Base-by-base conservation (phyloP, 64 coral and sea anemone species). In the Orbicella faveolata region DNA sequence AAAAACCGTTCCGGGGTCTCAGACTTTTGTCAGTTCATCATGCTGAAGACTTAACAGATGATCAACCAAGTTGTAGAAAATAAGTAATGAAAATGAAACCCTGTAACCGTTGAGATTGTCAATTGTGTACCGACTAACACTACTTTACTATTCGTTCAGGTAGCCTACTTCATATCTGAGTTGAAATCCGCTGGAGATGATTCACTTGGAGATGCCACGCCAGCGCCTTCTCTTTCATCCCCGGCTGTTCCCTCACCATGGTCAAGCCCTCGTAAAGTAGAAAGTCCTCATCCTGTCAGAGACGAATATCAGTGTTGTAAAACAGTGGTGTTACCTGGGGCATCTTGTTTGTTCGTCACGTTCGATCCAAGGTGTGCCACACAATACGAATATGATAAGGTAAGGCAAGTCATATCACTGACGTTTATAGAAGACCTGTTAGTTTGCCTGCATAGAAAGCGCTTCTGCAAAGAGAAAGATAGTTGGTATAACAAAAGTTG, bases 381-480 rank as follows among this genome's bases (percentile, higher is more conserved):
- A 25, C 96, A 98, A 23, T 98, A 98, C 75, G 96, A 98, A 14
- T 98, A 98, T 81, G 96, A 98, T 73, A 98, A 98, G 96, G 96
- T 98, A 77, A 23, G 81, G 15, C 14, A 59, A 17, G 11, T 77
- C 59, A 37, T 26, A 48, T 48, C 4, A 59, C 11, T 59, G 10
- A 59, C 55, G 11, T 14, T 59, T 59, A 59, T 8, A 16, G 55
- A 16, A 59, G 10, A 16, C 55, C 55, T 16, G 15, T 59, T 59
- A 1, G 11, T 59, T 59, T 59, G 55, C 2, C 55, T 16, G 15
- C 55, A 59, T 16, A 59, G 13, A 0, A 8, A 15, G 55, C 2
- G 55, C 55, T 59, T 59, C 15, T 59, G 55, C 41, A 59, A 59
- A 59, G 15, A 59, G 55, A 59, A 59, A 59, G 53, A 59, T 59